phyloP scores from a whole-genome alignment of 2,888 invertebrate species.

The Allacma fusca region DNA sequence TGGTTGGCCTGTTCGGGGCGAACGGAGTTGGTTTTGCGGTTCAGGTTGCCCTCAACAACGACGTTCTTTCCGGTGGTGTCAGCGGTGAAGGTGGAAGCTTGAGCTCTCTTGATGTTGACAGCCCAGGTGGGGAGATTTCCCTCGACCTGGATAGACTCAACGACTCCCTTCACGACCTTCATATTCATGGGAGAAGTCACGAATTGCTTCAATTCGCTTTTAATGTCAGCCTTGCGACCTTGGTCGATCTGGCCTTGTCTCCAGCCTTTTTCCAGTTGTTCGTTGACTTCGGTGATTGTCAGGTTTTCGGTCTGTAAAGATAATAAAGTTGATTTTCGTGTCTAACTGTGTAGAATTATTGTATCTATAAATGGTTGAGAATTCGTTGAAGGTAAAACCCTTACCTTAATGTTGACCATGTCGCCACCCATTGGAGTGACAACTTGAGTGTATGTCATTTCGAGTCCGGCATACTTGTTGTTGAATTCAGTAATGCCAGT shows the following conservation, averaged over 20 bases:
- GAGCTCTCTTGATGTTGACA: slow-evolving; percentile 65
- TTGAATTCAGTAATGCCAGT: slow-evolving; percentile 63
- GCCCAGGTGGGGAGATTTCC: slow-evolving; percentile 63
- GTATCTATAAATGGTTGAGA: not conserved
- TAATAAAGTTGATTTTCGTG: not conserved
- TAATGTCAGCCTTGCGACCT: slow-evolving; percentile 44
- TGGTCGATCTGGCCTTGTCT: slow-evolving; percentile 51
- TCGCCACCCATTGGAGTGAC: slow-evolving; percentile 40
- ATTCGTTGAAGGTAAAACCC: slow-evolving; percentile 2
- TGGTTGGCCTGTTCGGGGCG: slow-evolving; percentile 52
- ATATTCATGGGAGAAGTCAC: slow-evolving; percentile 58
- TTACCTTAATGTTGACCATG: slow-evolving; percentile 50
- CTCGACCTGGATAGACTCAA: slow-evolving; percentile 61
- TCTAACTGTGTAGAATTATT: not conserved
- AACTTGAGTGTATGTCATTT: slow-evolving; percentile 51
- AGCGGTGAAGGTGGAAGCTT: slow-evolving; percentile 60
- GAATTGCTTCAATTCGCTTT: slow-evolving; percentile 49
- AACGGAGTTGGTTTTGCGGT: slow-evolving; percentile 40
- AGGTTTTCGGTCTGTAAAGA: slow-evolving; percentile 21
- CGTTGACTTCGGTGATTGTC: slow-evolving; percentile 7
- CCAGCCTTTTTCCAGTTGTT: slow-evolving; percentile 47
- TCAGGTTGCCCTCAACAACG: slow-evolving; percentile 55
- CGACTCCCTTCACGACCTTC: slow-evolving; percentile 55
- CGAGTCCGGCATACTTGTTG: slow-evolving; percentile 63
- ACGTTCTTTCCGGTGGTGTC: slow-evolving; percentile 53